A percentile compares a stretch with the other conserved stretches of the same genome.
These are phyloP conservation scores for Sinocyclocheilus anshuiensis DNA, from an alignment of 2,113 vertebrate genomes.

Conservation along the genomic window DNA sequence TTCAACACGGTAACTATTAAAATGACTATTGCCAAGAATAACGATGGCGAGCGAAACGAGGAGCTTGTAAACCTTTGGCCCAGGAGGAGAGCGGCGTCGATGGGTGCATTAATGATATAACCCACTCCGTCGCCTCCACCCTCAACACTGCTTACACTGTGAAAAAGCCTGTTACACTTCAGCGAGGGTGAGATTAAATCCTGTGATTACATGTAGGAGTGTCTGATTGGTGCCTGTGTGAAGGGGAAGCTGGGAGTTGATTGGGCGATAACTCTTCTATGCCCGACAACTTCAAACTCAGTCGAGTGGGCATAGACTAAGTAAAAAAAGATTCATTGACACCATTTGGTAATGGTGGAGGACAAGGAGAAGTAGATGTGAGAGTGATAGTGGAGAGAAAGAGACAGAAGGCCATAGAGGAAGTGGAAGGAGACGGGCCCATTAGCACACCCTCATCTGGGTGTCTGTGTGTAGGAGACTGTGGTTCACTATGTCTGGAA, in stretches of 20 bases:
- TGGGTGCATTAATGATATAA: slow-evolving; percentile 34
- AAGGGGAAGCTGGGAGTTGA: slow-evolving; percentile 2
- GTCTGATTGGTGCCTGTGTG: slow-evolving; percentile 2
- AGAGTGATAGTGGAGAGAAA: neutral
- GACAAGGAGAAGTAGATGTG: slow-evolving; percentile 4
- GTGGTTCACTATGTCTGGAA: slow-evolving; percentile 14
- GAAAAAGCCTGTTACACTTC: slow-evolving; percentile 25
- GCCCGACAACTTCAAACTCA: slow-evolving; percentile 13
- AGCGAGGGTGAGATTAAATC: neutral
- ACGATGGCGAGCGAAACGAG: slow-evolving; percentile 31
- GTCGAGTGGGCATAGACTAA: slow-evolving; percentile 22
- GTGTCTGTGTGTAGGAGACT: slow-evolving; percentile 26
- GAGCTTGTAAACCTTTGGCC: slow-evolving; percentile 40
- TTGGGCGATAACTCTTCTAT: slow-evolving; percentile 26
- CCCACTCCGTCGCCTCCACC: slow-evolving; percentile 19
- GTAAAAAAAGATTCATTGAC: slow-evolving; percentile 30
- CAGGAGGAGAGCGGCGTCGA: slow-evolving; percentile 25
- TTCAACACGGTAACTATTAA: slow-evolving; percentile 41
- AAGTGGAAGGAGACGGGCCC: neutral
- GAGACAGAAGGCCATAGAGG: neutral
- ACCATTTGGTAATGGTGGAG: slow-evolving; percentile 18
- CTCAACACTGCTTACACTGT: slow-evolving; percentile 13
- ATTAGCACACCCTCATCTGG: slow-evolving; percentile 23
- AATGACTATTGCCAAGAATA: slow-evolving; percentile 41
- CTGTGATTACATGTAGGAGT: neutral